phyloP scores from a whole-genome alignment of 1,140 invertebrate genomes.

The Melanaphis sacchari region DNA sequence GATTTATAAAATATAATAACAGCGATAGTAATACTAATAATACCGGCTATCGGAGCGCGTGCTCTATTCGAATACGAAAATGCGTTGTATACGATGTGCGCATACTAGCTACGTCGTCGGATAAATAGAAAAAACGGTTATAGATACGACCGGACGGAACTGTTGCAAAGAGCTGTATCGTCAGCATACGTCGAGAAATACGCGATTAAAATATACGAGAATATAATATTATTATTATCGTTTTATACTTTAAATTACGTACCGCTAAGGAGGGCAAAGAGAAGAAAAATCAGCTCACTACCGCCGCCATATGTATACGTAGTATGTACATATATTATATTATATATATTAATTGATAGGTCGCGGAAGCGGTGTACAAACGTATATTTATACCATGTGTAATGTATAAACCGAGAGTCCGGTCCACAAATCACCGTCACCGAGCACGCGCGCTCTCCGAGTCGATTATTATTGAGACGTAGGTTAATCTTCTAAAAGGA shows the following conservation, averaged over 20 bases:
- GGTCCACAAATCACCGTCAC: conserved; percentile 43
- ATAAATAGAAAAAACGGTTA: neutral
- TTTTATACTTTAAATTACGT: neutral
- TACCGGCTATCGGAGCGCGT: neutral
- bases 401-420: neutral
- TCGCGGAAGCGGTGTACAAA: neutral
- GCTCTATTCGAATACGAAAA: neutral
- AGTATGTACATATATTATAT: neutral
- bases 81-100: too few species aligned
- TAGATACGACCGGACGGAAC: neutral
- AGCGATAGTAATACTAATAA: neutral
- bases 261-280: neutral
- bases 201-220: neutral
- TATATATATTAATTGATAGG: neutral
- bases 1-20: neutral
- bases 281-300: neutral
- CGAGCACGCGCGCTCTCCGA: neutral
- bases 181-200: neutral
- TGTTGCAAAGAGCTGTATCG: neutral
- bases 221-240: neutral
- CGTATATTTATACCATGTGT: neutral
- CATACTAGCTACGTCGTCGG: neutral
- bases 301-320: neutral
- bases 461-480: conserved; percentile 48
- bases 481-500: conserved; percentile 16